phyloP scores from a whole-genome alignment of 2,113 vertebrate genomes.

The Drymodes brunneopygia region DNA sequence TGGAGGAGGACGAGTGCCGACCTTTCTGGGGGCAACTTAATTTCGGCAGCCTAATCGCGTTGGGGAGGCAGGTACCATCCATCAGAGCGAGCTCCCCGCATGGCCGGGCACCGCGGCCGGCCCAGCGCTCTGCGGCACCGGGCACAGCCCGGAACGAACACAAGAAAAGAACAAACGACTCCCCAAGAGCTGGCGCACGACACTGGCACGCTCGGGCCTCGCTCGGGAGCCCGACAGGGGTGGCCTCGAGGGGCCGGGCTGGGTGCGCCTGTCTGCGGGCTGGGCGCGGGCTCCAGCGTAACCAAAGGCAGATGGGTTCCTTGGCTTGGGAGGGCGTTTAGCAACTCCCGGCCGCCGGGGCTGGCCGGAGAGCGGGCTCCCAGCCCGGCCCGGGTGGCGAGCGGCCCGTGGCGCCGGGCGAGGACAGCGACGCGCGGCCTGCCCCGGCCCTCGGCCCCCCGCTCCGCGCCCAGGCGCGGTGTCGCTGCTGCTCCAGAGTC shows the following conservation, averaged over 20 bases:
- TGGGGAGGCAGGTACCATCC: conserved; percentile 26
- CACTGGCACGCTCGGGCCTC: neutral
- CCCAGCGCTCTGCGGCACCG: neutral
- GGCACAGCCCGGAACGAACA: fast-evolving
- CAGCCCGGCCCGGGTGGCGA: neutral
- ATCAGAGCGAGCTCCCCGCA: neutral
- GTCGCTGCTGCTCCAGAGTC: neutral
- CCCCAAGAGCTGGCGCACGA: fast-evolving
- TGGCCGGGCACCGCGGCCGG: neutral
- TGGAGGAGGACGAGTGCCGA: neutral
- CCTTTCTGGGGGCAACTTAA: conserved; percentile 41
- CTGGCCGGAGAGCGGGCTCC: neutral
- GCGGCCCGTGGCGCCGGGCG: neutral
- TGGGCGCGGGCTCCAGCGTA: neutral
- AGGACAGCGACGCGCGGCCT: neutral
- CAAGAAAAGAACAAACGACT: fast-evolving
- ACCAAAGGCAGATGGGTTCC: neutral
- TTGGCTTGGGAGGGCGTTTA: neutral
- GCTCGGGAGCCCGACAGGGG: neutral
- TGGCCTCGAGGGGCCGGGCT: neutral
- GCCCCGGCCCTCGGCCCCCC: fast-evolving
- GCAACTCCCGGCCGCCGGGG: neutral
- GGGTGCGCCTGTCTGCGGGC: neutral
- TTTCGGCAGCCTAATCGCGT: conserved; percentile 50
- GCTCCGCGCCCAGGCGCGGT: neutral